phyloP scores from a whole-genome alignment of 1,140 invertebrate species.

The Amyelois transitella region DNA sequence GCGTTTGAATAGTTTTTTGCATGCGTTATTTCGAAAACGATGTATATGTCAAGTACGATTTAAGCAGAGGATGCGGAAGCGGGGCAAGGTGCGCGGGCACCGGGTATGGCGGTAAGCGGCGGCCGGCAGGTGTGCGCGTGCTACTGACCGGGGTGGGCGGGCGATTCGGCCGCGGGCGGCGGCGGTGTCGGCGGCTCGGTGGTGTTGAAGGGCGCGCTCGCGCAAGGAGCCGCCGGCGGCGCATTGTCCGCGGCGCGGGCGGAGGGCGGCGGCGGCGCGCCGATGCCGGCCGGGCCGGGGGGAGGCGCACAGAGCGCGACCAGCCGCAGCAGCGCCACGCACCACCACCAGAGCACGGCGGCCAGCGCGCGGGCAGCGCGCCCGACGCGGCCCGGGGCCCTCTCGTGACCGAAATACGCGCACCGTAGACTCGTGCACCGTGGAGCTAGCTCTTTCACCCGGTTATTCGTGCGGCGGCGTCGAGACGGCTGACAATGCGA shows the following conservation, averaged over 20 bases:
- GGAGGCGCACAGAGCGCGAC: slow-evolving; percentile 65
- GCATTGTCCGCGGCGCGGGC: slow-evolving; percentile 60
- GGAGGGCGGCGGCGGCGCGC: slow-evolving; percentile 38
- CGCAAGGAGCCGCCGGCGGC: slow-evolving; percentile 55
- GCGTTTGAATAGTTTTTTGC: neutral
- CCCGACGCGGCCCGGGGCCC: slow-evolving; percentile 66
- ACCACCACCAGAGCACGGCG: slow-evolving; percentile 71
- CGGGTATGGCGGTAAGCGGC: neutral
- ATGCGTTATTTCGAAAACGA: slow-evolving; percentile 1
- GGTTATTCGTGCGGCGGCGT: slow-evolving; percentile 41
- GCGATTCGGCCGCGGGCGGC: slow-evolving; percentile 33
- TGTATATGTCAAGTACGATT: neutral
- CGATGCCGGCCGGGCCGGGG: slow-evolving; percentile 50
- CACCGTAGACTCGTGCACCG: slow-evolving; percentile 48
- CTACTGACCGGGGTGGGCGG: slow-evolving; percentile 55
- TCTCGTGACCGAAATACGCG: slow-evolving; percentile 65
- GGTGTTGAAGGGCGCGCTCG: slow-evolving; percentile 54
- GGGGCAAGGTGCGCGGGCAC: slow-evolving; percentile 2
- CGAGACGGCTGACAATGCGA: slow-evolving; percentile 44
- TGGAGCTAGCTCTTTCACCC: slow-evolving; percentile 37
- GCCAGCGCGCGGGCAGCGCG: slow-evolving; percentile 68
- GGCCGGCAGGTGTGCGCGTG: slow-evolving; percentile 1
- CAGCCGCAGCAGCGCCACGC: slow-evolving; percentile 71
- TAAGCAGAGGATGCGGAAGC: neutral
- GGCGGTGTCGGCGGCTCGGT: slow-evolving; percentile 35